Evolutionary conservation across 1,140 invertebrate species (phyloP), one percentile per base, ranked within the genome.

Genomic region (Drosophila mojavensis): DNA sequence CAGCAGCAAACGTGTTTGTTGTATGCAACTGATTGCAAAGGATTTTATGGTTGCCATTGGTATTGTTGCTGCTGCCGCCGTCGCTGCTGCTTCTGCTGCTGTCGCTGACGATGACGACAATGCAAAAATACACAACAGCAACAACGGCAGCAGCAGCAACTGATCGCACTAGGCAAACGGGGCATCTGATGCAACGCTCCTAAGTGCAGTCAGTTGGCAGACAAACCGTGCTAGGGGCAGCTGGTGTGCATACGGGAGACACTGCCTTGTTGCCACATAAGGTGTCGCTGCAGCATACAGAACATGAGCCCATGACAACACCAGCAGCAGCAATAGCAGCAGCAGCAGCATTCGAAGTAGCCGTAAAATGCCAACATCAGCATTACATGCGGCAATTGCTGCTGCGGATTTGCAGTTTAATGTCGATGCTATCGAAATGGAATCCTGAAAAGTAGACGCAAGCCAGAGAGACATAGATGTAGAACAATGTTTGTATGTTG

Each of bases 1-100:
- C 65, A 65, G 81, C 66, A 67, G 69, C 75, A 84, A 56, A 68
- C 86, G 68, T 83, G 83, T 83, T 88, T 88, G 83, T 82, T 88
- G 79, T 85, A 86, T 86, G 83, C 83, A 86, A 74, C 83, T 86
- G 83, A 86, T 86, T 86, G 83, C 83, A 88, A 86, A 79, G 83
- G 83, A 88, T 86, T 86, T 86, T 86, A 86, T 71, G 67, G 73
- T 71, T 68, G 24, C 15, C 55, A 47, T 11, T 39, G 36, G 36
- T 11, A 24, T 53, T 54, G 26, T 7, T 50, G 36, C 54, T 47
- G 36, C 15, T 61, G 39, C 28, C 64, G 33, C 26, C 41, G 33
- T 47, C 41, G 39, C 28, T 17, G 6, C 9, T 36, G 2, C 20
- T 48, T 53, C 56, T 60, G 28, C 28, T 63, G 47, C 61, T 76